Evolutionary conservation across 2,888 invertebrate species (phyloP).

Genomic region (Dicycla oo): DNA sequence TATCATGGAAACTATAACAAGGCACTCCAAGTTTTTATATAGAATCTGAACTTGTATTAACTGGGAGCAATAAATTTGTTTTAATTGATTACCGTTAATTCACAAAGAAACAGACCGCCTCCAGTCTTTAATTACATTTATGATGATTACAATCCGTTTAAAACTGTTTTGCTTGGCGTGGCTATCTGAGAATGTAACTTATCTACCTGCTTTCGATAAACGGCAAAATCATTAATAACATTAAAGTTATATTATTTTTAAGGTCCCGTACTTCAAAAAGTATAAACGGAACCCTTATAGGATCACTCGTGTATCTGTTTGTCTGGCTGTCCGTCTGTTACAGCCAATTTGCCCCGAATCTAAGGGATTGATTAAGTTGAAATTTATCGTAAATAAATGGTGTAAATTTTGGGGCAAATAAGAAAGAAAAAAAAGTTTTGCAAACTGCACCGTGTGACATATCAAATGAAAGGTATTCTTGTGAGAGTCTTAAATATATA

Average conservation of each 20-base stretch:
- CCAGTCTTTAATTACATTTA: conserved; percentile 84
- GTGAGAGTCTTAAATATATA: too few species aligned
- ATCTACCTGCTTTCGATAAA: conserved; percentile 58
- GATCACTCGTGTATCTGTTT: too few species aligned
- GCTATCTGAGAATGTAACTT: conserved; percentile 58
- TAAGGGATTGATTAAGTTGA: too few species aligned
- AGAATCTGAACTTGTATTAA: conserved; percentile 73
- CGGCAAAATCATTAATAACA: conserved; percentile 49
- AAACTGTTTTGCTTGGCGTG: conserved; percentile 69
- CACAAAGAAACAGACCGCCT: conserved; percentile 82
- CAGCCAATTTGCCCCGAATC: too few species aligned
- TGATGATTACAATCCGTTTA: conserved; percentile 77
- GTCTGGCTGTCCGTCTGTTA: too few species aligned
- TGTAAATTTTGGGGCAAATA: too few species aligned
- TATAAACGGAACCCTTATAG: too few species aligned
- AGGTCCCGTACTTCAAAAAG: too few species aligned
- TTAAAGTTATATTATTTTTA: conserved; percentile 30
- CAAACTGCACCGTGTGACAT: too few species aligned
- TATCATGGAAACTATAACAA: conserved; percentile 82
- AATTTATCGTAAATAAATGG: too few species aligned
- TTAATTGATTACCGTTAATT: conserved; percentile 86
- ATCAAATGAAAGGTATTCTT: too few species aligned
- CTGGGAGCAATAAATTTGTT: conserved; percentile 81
- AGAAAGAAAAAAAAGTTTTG: too few species aligned
- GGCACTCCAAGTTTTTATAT: conserved; percentile 77